phyloP scores from a whole-genome alignment of 2,113 vertebrate genomes.

The Isurus oxyrinchus region DNA sequence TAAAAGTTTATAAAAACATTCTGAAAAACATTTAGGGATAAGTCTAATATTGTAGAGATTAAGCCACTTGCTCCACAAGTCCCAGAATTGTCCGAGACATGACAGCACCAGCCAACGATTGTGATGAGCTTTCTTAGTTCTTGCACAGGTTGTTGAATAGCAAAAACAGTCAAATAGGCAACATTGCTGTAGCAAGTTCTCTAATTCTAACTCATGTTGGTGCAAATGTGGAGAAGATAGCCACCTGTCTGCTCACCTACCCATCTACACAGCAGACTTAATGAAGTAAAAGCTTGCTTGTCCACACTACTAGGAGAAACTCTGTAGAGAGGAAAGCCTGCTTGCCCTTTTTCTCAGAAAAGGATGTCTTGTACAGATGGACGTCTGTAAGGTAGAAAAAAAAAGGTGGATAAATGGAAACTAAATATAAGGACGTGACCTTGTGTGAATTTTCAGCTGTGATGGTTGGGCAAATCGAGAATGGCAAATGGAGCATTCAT shows the following conservation, averaged over 20 bases:
- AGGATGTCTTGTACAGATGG: neutral
- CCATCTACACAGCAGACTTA: neutral
- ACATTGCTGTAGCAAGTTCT: neutral
- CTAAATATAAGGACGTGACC: slow-evolving; percentile 44
- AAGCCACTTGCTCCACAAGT: neutral
- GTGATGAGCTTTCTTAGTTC: neutral
- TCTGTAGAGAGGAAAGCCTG: too few relatives aligned
- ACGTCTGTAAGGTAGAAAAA: neutral
- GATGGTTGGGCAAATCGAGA: slow-evolving; percentile 53
- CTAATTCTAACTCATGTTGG: neutral
- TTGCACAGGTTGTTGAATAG: neutral
- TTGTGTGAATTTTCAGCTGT: slow-evolving; percentile 59
- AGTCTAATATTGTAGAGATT: neutral
- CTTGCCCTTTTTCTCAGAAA: neutral
- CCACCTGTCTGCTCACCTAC: neutral
- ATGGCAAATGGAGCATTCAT: slow-evolving; percentile 48
- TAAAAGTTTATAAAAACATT: neutral
- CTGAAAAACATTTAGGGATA: neutral
- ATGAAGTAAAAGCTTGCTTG: neutral
- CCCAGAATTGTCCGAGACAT: neutral
- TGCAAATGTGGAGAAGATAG: neutral
- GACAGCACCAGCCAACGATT: neutral
- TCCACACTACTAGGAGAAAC: neutral
- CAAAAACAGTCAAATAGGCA: neutral
- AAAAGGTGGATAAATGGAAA: neutral